Base-by-base conservation (phyloP, 2,888 invertebrate species). In the Leptopterna dolabrata region DNA sequence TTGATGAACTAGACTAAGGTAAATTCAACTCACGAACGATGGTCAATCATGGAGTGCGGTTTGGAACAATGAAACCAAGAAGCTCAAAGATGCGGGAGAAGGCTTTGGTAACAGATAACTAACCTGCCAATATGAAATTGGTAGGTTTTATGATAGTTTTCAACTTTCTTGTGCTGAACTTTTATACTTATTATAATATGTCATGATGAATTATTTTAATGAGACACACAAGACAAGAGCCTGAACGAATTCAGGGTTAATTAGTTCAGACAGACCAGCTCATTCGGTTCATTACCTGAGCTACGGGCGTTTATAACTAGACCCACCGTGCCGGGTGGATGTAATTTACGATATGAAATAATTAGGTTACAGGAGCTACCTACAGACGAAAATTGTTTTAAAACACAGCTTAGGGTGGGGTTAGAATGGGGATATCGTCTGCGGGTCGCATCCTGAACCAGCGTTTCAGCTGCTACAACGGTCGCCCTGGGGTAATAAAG, bases 311-410 rank as follows among this genome's bases (percentile, higher is more conserved):
- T 63, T 63, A 1, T 6, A 63, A 24, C 63, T 27, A 63, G 63
- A 7, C 63, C 24, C 63, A n/a, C n/a, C n/a, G n/a, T n/a, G 63
- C 19, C 63, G 63, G 63, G 3, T 63, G 63, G 24, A 19, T 24
- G 63, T 63, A 63, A 63, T 63, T 63, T 63, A 63, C 63, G 63
- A 63, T 63, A 63, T 63, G 63, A 63, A 27, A 63, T 63, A 63
- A 63, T 63, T 63, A 13, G 63, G 63, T 63, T 24, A 63, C 63
- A 63, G 11, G 36, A n/a, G 63, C 63, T 63, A 24, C 63, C 63
- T 63, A 63, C 24, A 63, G 63, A 63, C 63, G 11, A 24, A 63
- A 63, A 63, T 24, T 63, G 7, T 24, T 63, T 63, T 24, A 4
- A 63, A 63, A 63, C 16, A 13, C 47, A 36, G 36, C 36, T 36